Evolutionary conservation across 2,888 invertebrate species (phyloP).

Genomic region (Syritta pipiens): DNA sequence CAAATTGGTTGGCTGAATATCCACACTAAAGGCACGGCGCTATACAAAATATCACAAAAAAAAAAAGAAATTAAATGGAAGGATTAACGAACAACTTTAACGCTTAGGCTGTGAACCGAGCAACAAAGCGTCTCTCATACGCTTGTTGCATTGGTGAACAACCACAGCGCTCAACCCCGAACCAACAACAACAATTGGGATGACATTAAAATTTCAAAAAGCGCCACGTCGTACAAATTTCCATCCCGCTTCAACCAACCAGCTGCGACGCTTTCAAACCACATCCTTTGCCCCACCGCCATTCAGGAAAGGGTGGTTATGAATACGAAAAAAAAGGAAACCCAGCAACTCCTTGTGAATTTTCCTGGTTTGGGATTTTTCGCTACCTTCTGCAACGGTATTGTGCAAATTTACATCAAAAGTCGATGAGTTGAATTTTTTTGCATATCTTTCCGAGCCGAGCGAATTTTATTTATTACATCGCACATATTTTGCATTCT

Average conservation of each 20-base stretch:
- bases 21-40: constrained; percentile 8
- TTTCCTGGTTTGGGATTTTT: too few species aligned
- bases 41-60: not conserved
- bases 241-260: constrained; percentile 8
- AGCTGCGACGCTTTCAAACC: constrained; percentile 24
- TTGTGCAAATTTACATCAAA: constrained; percentile 54
- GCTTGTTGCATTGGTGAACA: constrained; percentile 47
- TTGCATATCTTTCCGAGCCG: constrained; percentile 2
- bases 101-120: constrained; percentile 41
- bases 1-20: constrained; percentile 55
- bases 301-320: too few species aligned
- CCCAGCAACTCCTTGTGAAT: too few species aligned
- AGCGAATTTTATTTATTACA: constrained; percentile 62
- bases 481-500: constrained; percentile 60
- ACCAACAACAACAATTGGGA: constrained; percentile 12
- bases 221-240: constrained; percentile 35
- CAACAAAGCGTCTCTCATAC: constrained; percentile 12
- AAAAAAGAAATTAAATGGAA: constrained; percentile 8
- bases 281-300: constrained; percentile 16
- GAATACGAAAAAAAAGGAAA: too few species aligned
- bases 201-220: constrained; percentile 59
- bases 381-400: constrained; percentile 26
- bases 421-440: constrained; percentile 46
- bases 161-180: not conserved
- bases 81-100: too few species aligned